phyloP scores from a whole-genome alignment of 2,797 vertebrate species.

The Pantherophis vulpinus region DNA sequence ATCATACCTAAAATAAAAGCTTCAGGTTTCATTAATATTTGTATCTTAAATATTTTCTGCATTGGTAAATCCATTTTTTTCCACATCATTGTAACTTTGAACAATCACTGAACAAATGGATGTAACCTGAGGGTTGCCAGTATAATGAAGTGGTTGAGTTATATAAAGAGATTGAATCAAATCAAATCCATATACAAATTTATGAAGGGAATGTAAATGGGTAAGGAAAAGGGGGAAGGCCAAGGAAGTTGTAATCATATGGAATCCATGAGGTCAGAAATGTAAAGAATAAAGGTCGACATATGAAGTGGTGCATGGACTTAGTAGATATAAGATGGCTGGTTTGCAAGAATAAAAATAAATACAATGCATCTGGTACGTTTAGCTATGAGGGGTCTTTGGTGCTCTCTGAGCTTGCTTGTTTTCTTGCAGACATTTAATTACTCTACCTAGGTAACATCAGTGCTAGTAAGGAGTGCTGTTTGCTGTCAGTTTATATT shows the following conservation, averaged over 20 bases:
- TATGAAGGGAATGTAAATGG: background rate
- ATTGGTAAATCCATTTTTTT: background rate
- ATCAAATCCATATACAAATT: background rate
- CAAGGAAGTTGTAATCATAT: background rate
- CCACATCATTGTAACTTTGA: background rate
- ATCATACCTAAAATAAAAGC: background rate
- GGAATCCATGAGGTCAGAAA: background rate
- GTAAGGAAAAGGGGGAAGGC: background rate
- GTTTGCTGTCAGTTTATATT: no score
- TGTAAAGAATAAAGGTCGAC: background rate
- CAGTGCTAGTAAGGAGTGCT: no score
- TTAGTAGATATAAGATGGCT: background rate
- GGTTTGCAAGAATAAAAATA: background rate
- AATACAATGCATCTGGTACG: background rate
- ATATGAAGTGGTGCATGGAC: background rate
- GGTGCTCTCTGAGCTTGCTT: no score
- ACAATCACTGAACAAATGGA: background rate
- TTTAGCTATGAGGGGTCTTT: no score
- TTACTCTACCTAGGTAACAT: no score
- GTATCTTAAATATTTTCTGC: background rate
- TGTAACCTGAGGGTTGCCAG: background rate
- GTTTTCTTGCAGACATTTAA: no score
- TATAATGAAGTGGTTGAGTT: background rate
- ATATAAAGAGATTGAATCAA: background rate
- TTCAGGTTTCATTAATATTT: background rate